These are phyloP conservation scores for Delichon dasypus DNA, from an alignment of 2,797 vertebrate genomes.

Conservation along the genomic window DNA sequence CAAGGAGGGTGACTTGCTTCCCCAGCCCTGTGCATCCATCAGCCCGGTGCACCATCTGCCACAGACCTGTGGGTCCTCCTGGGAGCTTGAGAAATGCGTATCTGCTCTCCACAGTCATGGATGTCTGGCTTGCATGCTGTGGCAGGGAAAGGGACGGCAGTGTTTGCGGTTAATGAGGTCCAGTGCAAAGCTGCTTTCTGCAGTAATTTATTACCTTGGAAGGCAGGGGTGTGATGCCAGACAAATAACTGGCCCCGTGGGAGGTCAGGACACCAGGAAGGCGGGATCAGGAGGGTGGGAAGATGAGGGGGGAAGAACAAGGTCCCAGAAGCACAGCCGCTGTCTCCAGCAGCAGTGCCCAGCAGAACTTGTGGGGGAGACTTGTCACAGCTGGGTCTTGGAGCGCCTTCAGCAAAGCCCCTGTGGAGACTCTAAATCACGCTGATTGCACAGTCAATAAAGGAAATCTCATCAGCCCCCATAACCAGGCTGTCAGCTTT, in stretches of 20 bases:
- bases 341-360: background rate
- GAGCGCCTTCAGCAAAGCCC: background rate
- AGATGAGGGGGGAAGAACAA: background rate
- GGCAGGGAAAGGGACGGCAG: background rate
- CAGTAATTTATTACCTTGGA: slow-evolving; percentile 35
- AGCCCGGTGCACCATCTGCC: background rate
- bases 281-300: background rate
- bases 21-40: background rate
- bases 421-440: background rate
- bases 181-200: background rate
- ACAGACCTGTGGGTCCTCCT: background rate
- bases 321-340: background rate
- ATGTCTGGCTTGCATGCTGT: background rate
- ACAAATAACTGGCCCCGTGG: background rate
- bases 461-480: background rate
- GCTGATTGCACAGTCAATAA: background rate
- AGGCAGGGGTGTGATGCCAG: slow-evolving; percentile 13
- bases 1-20: background rate
- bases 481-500: slow-evolving; percentile 19
- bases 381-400: slow-evolving; percentile 13
- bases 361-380: background rate
- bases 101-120: background rate
- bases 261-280: background rate
- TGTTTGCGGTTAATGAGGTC: background rate
- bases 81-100: background rate